Evolutionary conservation across 2,113 vertebrate genomes (phyloP).

Genomic region (Meriones unguiculatus): DNA sequence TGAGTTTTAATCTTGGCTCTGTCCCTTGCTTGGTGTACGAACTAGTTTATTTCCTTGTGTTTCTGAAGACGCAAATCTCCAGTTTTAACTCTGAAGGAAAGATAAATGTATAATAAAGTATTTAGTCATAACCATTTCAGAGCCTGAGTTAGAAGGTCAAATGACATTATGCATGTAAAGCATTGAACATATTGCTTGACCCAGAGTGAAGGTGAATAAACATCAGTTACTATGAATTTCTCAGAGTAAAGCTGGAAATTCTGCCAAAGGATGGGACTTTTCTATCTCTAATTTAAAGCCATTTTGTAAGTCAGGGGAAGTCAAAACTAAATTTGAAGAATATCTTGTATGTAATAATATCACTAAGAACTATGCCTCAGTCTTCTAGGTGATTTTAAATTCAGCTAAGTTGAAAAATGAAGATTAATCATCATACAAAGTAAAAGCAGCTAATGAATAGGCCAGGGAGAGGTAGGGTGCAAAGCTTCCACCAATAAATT

Average conservation of each 20-base stretch:
- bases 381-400: not conserved
- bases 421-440: not conserved
- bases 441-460: not conserved
- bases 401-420: not conserved
- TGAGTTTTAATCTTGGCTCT: not conserved
- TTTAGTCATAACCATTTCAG: conserved; percentile 32
- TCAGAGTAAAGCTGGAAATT: conserved; percentile 32
- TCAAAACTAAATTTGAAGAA: conserved; percentile 25
- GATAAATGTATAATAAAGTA: conserved; percentile 8
- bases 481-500: not conserved
- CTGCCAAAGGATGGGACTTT: not conserved
- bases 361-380: not conserved
- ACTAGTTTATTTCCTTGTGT: not conserved
- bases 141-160: conserved; percentile 10
- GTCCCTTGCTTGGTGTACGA: not conserved
- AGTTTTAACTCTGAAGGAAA: conserved; percentile 25
- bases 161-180: not conserved
- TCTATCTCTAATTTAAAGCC: not conserved
- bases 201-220: not conserved
- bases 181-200: not conserved
- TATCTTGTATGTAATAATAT: not conserved
- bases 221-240: not conserved
- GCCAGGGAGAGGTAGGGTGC: not conserved
- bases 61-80: not conserved
- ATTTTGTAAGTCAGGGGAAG: not conserved